A percentile compares a stretch with the other conserved stretches of the same genome.
Evolutionary conservation across 1,140 invertebrate species (phyloP).

Genomic region (Anthonomus grandis): DNA sequence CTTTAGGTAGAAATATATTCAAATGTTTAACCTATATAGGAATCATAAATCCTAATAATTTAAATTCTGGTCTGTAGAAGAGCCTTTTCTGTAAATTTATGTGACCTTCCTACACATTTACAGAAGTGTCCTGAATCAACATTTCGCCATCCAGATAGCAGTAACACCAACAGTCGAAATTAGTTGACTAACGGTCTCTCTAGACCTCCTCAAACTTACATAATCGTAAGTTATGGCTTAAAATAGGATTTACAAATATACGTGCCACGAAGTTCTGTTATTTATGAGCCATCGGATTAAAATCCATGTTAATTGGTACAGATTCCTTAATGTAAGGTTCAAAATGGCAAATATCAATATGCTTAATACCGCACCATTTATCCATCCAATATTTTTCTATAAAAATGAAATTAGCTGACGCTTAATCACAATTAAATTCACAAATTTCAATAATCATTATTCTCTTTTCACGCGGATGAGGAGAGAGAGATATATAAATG

Average conservation of each 20-base stretch:
- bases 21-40: no score
- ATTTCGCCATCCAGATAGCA: slow-evolving; percentile 24
- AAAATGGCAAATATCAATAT: no score
- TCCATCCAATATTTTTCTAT: no score
- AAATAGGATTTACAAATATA: slow-evolving; percentile 8
- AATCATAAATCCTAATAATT: no score
- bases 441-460: slow-evolving; percentile 21
- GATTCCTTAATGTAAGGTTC: no score
- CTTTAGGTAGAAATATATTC: not conserved
- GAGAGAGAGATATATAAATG: slow-evolving; percentile 11
- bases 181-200: slow-evolving; percentile 16
- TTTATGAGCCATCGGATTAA: no score
- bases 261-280: slow-evolving; percentile 10
- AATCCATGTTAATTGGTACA: no score
- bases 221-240: slow-evolving; percentile 17
- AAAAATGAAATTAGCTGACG: slow-evolving; percentile 6
- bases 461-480: slow-evolving; percentile 10
- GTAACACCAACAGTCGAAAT: slow-evolving; percentile 17
- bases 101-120: slow-evolving; percentile 17
- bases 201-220: slow-evolving; percentile 19
- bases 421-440: slow-evolving; percentile 12
- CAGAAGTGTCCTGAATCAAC: slow-evolving; percentile 21
- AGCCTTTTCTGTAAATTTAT: slow-evolving; percentile 10
- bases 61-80: slow-evolving; percentile 5
- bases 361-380: no score